Base-by-base conservation (phyloP, 1,140 invertebrate species). In the Temnothorax longispinosus region DNA sequence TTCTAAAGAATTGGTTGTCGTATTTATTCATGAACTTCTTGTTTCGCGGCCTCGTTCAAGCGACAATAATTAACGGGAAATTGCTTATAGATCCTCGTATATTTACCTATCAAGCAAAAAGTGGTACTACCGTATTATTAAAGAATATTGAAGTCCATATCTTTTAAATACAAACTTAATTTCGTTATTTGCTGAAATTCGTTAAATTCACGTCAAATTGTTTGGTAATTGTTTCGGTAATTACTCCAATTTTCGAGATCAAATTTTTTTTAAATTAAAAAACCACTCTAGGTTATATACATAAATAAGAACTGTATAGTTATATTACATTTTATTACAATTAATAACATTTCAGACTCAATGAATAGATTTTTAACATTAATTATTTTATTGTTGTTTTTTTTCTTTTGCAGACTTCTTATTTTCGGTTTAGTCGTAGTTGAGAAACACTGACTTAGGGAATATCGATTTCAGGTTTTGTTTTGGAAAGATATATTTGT, bases 1-100 rank as follows among this genome's bases (percentile, higher is more conserved):
- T 84, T 84, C 69, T 74, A 75, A 60, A 75, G 80, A 75, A 75
- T 54, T 50, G 21, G 41, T 27, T 41, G 54, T 75, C 41, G 69
- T 74, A 74, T 74, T 84, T 84, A 84, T 75, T 84, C 80, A 75
- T 84, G 41, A 84, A 74, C 38, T 60, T 74, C 32, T 75, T 75
- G 69, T 74, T 74, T 60, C 52, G 38, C 41, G 56, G 18, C 7
- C n/a, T 74, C 3, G 47, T 74, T 84, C 80, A 47, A 60, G 54
- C 56, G 69, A 47, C 32, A 27, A 84, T 84, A 84, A 84, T 84
- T 84, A 60, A 84, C 27, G 80, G 15, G 41, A 74, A 84, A 84
- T 75, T 84, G 67, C 69, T 60, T 38, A 44, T 60, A 75, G 80
- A 75, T 18, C 8, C 41, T n/a, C 27, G 54, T 60, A 84, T 47